Evolutionary conservation across 2,888 invertebrate species (phyloP).

Genomic region (Brachylomia viminalis): DNA sequence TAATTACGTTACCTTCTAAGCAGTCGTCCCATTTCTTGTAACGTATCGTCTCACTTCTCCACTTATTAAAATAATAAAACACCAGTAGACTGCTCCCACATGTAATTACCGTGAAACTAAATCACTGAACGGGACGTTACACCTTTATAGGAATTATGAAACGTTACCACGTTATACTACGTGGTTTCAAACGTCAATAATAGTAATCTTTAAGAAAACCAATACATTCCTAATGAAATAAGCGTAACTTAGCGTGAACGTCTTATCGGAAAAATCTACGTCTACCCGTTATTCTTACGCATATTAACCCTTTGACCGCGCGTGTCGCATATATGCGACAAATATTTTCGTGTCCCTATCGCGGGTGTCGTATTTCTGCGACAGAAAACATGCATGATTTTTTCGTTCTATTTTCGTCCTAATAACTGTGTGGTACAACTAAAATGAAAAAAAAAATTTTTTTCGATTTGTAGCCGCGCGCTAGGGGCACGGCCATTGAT

Average conservation of each 20-base stretch:
- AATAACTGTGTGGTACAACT: too few species aligned
- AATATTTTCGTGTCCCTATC: too few species aligned
- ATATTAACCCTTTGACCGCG: too few species aligned
- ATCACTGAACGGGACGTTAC: slow-evolving; percentile 11
- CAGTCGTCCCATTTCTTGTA: slow-evolving; percentile 31
- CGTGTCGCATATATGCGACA: too few species aligned
- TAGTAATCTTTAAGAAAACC: slow-evolving; percentile 35
- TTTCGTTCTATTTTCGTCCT: too few species aligned
- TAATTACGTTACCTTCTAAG: slow-evolving; percentile 29
- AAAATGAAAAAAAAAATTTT: too few species aligned
- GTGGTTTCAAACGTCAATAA: slow-evolving; percentile 16
- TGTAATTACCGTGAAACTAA: slow-evolving; percentile 12
- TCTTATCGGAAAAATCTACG: slow-evolving; percentile 46
- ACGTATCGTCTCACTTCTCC: background rate
- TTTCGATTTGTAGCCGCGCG: too few species aligned
- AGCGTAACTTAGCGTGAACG: slow-evolving; percentile 56
- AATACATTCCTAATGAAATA: slow-evolving; percentile 37
- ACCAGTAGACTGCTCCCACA: slow-evolving; percentile 1
- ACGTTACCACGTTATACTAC: background rate
- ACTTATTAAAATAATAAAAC: background rate
- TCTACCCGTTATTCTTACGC: slow-evolving; percentile 4
- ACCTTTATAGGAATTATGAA: slow-evolving; percentile 1
- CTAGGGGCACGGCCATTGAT: too few species aligned
- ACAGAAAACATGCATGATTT: too few species aligned
- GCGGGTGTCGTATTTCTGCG: too few species aligned